A percentile compares a stretch with the other conserved stretches of the same genome.
Evolutionary conservation across 1,140 invertebrate species (phyloP).

Genomic region (Papilio glaucus): DNA sequence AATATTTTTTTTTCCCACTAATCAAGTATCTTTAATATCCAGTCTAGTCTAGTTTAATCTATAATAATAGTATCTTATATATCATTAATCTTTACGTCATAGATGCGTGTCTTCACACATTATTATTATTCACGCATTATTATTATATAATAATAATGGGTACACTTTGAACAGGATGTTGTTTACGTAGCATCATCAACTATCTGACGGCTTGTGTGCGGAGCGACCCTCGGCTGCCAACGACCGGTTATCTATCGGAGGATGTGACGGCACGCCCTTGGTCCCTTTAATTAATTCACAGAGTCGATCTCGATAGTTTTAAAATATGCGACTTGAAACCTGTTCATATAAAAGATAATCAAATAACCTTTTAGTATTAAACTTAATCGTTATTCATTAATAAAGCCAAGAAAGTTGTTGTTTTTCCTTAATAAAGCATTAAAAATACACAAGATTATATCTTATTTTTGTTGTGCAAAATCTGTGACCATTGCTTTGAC

Average conservation of each 20-base stretch:
- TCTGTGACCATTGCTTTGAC: not conserved
- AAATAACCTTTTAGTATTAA: slow-evolving; percentile 1
- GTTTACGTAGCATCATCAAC: not conserved
- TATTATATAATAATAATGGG: not conserved
- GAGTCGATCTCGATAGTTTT: not conserved
- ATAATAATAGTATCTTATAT: no score
- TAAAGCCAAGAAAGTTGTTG: not conserved
- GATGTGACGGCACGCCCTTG: slow-evolving; percentile 1
- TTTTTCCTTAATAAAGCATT: not conserved
- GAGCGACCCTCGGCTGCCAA: not conserved
- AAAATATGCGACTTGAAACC: not conserved
- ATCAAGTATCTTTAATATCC: no score
- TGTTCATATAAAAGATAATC: slow-evolving; percentile 8
- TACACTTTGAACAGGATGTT: slow-evolving; percentile 20
- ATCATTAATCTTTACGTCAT: not conserved
- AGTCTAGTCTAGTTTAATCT: no score
- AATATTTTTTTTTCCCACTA: no score
- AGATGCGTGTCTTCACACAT: not conserved
- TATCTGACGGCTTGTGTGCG: not conserved
- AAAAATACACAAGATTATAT: not conserved
- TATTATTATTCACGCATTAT: not conserved
- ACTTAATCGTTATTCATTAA: not conserved
- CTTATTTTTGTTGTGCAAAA: not conserved
- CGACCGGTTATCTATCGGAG: not conserved
- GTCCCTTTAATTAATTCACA: slow-evolving; percentile 1